Evolutionary conservation across 1,140 invertebrate genomes (phyloP).

Genomic region (Amphibalanus amphitrite): DNA sequence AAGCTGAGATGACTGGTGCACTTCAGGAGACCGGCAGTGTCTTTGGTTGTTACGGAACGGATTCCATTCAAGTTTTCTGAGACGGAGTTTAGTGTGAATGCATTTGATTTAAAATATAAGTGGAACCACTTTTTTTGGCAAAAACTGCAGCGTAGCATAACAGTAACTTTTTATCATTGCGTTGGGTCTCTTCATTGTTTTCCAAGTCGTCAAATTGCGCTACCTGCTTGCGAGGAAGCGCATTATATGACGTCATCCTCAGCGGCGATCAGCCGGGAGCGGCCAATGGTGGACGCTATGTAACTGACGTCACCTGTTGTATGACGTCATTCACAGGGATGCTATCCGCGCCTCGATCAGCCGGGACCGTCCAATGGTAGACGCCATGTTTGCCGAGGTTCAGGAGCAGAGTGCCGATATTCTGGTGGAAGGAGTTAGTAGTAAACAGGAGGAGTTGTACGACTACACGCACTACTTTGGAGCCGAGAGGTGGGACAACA

Average conservation of each 20-base stretch:
- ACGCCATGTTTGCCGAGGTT: conserved; percentile 48
- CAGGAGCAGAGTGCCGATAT: conserved; percentile 25
- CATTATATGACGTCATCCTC: neutral
- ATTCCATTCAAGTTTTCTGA: conserved; percentile 4
- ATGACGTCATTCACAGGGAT: conserved; percentile 33
- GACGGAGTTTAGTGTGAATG: neutral
- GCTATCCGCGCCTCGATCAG: conserved; percentile 55
- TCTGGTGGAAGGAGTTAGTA: conserved; percentile 35
- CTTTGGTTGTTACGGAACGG: neutral
- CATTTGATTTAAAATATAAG: too few relatives aligned
- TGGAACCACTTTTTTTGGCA: too few relatives aligned
- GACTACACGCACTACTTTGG: conserved; percentile 38
- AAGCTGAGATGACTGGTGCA: conserved; percentile 7
- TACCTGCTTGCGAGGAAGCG: neutral
- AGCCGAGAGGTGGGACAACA: conserved; percentile 22
- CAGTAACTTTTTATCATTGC: too few relatives aligned
- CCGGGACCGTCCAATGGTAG: conserved; percentile 45
- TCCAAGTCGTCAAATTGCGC: neutral
- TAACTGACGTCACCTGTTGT: conserved; percentile 20
- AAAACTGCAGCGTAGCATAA: too few relatives aligned
- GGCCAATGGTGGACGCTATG: conserved; percentile 35
- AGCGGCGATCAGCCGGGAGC: conserved; percentile 53
- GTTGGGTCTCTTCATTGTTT: too few relatives aligned
- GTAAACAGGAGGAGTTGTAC: conserved; percentile 36
- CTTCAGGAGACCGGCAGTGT: neutral